Percentiles rank a stretch among this genome's conserved stretches.
Conservation (phyloP, 2,888 invertebrate species). For the Drosophila ezoana region DNA sequence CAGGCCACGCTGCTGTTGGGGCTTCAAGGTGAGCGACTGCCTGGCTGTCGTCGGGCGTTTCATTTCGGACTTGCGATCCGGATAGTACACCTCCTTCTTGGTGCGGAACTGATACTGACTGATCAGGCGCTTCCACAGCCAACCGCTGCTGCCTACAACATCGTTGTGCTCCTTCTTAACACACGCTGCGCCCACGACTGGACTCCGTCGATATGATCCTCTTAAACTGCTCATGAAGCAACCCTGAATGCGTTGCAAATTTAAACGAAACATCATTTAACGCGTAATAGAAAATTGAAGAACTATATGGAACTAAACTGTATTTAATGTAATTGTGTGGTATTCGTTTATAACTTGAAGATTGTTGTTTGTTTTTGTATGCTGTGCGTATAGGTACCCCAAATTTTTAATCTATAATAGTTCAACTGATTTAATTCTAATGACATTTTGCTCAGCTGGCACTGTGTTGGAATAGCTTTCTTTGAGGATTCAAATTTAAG, state of each 20-base stretch:
- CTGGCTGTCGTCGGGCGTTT: slow-evolving; percentile 38
- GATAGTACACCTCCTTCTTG: slow-evolving; percentile 73
- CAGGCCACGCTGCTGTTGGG: slow-evolving; percentile 45
- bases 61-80: slow-evolving; percentile 73
- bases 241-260: slow-evolving; percentile 45
- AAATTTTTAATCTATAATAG: slow-evolving; percentile 24
- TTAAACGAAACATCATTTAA: slow-evolving; percentile 62
- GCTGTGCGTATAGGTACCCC: slow-evolving; percentile 17
- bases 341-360: slow-evolving; percentile 7
- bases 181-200: neutral
- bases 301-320: slow-evolving; percentile 3
- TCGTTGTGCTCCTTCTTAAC: neutral
- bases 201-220: slow-evolving; percentile 1
- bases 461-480: slow-evolving; percentile 16
- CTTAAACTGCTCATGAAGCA: slow-evolving; percentile 7
- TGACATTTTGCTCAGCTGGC: slow-evolving; percentile 27
- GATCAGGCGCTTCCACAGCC: slow-evolving; percentile 39
- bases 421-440: slow-evolving; percentile 14
- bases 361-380: slow-evolving; percentile 25
- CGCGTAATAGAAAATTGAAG: slow-evolving; percentile 19
- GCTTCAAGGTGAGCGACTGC: slow-evolving; percentile 16
- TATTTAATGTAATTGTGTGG: slow-evolving; percentile 19
- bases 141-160: neutral
- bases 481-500: neutral
- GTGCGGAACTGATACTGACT: slow-evolving; percentile 76